These are phyloP conservation scores for Ibycter americanus DNA, from an alignment of 2,797 vertebrate genomes.

Conservation along the genomic window DNA sequence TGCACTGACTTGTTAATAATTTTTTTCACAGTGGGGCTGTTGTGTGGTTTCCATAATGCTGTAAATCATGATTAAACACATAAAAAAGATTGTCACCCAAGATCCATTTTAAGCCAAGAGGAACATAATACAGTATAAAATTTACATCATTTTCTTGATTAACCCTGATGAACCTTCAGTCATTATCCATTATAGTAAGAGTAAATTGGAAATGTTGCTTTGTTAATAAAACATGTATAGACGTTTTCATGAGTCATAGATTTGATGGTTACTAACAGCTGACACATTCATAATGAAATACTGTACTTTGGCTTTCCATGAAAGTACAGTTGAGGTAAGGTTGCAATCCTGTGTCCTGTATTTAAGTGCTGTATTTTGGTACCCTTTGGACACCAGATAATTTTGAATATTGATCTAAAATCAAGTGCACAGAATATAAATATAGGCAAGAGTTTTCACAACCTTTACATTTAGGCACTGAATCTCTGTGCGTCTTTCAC, in stretches of 20 bases:
- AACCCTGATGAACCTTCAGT: slow-evolving; percentile 68
- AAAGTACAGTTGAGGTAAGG: neutral
- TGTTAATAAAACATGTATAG: slow-evolving; percentile 68
- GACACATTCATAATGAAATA: slow-evolving; percentile 68
- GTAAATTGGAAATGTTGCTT: slow-evolving; percentile 69
- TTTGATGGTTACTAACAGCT: slow-evolving; percentile 66
- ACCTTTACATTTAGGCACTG: neutral
- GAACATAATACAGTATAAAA: slow-evolving; percentile 59
- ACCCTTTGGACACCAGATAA: neutral
- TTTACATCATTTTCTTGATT: slow-evolving; percentile 73
- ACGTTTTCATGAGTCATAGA: slow-evolving; percentile 67
- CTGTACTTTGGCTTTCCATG: neutral
- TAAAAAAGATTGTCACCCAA: slow-evolving; percentile 32
- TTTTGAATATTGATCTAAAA: slow-evolving; percentile 45
- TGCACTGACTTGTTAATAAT: neutral
- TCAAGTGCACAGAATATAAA: slow-evolving; percentile 6
- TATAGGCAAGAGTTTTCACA: neutral
- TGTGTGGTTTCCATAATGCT: slow-evolving; percentile 36
- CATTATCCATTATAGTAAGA: slow-evolving; percentile 68
- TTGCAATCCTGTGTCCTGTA: neutral
- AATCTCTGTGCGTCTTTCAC: neutral
- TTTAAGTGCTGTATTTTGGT: slow-evolving; percentile 19
- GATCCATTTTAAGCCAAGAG: slow-evolving; percentile 60
- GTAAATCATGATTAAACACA: slow-evolving; percentile 63
- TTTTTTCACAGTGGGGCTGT: slow-evolving; percentile 11